Conservation (phyloP, 2,888 invertebrate genomes). For the Tricholauxania praeusta region DNA sequence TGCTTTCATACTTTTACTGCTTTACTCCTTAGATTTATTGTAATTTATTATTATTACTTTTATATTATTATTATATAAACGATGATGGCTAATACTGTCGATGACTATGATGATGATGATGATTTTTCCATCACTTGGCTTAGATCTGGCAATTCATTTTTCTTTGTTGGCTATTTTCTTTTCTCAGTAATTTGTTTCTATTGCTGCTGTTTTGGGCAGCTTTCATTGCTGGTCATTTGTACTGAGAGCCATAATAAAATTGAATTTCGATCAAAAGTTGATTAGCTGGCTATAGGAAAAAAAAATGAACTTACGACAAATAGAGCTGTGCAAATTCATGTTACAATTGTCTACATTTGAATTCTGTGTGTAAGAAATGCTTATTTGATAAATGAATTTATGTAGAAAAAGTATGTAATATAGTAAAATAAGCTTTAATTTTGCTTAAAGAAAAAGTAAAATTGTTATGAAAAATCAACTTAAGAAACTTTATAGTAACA, state of each 20-base stretch:
- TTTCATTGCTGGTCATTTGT: neutral
- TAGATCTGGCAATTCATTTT: neutral
- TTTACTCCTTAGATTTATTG: conserved; percentile 1
- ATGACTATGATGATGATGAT: too few relatives aligned
- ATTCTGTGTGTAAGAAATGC: too few relatives aligned
- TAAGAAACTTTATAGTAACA: too few relatives aligned
- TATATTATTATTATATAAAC: neutral
- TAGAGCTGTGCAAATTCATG: too few relatives aligned
- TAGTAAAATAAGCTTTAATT: too few relatives aligned
- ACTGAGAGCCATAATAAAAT: conserved; percentile 5
- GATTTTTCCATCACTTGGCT: too few relatives aligned
- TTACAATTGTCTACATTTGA: too few relatives aligned
- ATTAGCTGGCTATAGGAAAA: neutral
- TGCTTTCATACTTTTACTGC: neutral
- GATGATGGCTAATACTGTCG: neutral
- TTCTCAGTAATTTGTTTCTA: neutral
- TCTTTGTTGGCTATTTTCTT: neutral
- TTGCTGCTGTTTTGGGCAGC: conserved; percentile 1
- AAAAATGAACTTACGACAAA: neutral
- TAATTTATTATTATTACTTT: conserved; percentile 16
- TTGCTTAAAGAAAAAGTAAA: too few relatives aligned
- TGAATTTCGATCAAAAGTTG: conserved; percentile 19
- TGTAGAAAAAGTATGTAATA: too few relatives aligned
- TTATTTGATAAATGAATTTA: too few relatives aligned
- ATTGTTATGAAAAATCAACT: too few relatives aligned